Evolutionary conservation across 2,113 vertebrate species (phyloP), one percentile per base, ranked within the genome.

Genomic region (Cygnus atratus): DNA sequence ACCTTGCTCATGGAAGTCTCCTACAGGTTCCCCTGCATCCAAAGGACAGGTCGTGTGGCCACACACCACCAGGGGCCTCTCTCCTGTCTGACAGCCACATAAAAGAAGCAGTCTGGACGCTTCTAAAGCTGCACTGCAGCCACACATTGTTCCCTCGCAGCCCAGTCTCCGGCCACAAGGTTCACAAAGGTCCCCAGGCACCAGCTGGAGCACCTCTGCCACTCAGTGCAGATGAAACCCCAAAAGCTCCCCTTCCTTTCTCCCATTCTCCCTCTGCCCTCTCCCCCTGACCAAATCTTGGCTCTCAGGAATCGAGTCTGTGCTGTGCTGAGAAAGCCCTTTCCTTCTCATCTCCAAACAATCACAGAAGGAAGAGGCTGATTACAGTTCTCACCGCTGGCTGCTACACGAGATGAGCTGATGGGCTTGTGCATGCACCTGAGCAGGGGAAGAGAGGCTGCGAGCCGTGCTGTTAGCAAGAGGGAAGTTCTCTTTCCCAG

Each of bases 331-430:
- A 19, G 77, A 37, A 91, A 78, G 54, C 18, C 5, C 61, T 28
- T 74, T 77, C n/a, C 41, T 84, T 90, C 58, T 19, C 28, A 58
- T 33, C 65, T 63, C 74, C 43, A 11, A 58, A 43, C 63, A 2
- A n/a, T 25, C 73, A 70, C 33, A 33, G 68, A 89, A 79, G 52
- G 54, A 87, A 78, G 66, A 87, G 33, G 35, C 33, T 68, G 70
- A 63, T 84, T 43, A 39, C 20, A 33, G 43, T 31, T 57, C 29
- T 25, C 80, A 75, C 35, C 62, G 3, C 5, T 65, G 33, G 43
- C 43, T 63, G n/a, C 55, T 35, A 2, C 6, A 21, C 3, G 9
- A 41, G 87, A 65, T 0, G 0, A 87, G 43, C 33, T 33, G 13
- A 58, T 22, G 52, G 68, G 65, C 20, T 59, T 4, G 0, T 6